Conservation (phyloP, 2,797 vertebrate species). For the Astyanax mexicanus region DNA sequence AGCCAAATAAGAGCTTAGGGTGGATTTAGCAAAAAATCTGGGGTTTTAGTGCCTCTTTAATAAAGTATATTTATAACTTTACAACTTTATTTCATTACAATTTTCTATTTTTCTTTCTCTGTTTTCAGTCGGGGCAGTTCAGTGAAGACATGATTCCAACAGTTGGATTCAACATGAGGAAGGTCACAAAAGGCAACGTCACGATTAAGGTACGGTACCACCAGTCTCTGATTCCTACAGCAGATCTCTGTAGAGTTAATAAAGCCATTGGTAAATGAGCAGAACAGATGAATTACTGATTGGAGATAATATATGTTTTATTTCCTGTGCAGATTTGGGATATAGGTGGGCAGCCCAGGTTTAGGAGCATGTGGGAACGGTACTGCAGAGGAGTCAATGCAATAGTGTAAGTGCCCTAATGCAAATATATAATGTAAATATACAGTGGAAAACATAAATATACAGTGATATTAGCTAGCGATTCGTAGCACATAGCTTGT, state of each 20-base stretch:
- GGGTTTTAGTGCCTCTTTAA: too few relatives aligned
- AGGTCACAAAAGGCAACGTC: constrained; percentile 98
- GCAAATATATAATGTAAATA: background rate
- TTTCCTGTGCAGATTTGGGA: constrained; percentile 90
- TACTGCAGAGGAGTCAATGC: constrained; percentile 98
- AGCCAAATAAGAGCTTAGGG: too few relatives aligned
- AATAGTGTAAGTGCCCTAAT: constrained; percentile 88
- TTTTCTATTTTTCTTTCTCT: constrained; percentile 22
- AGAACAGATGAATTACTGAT: background rate
- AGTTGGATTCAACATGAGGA: constrained; percentile 99
- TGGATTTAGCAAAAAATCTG: too few relatives aligned
- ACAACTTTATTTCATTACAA: too few relatives aligned
- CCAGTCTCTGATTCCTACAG: background rate
- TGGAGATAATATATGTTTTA: background rate
- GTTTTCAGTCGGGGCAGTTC: constrained; percentile 93
- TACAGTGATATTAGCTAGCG: too few relatives aligned
- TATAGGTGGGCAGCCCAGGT: constrained; percentile 96
- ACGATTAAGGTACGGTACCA: constrained; percentile 92
- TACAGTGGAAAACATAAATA: constrained; percentile 5
- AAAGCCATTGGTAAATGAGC: too few relatives aligned
- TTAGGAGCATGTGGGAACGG: constrained; percentile 99
- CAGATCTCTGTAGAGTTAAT: background rate
- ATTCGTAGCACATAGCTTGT: too few relatives aligned
- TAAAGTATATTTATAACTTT: too few relatives aligned
- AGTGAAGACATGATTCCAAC: constrained; percentile 99